These are phyloP conservation scores for Cryptophagus acutangulus DNA, from an alignment of 2,888 invertebrate species.

Conservation along the genomic window DNA sequence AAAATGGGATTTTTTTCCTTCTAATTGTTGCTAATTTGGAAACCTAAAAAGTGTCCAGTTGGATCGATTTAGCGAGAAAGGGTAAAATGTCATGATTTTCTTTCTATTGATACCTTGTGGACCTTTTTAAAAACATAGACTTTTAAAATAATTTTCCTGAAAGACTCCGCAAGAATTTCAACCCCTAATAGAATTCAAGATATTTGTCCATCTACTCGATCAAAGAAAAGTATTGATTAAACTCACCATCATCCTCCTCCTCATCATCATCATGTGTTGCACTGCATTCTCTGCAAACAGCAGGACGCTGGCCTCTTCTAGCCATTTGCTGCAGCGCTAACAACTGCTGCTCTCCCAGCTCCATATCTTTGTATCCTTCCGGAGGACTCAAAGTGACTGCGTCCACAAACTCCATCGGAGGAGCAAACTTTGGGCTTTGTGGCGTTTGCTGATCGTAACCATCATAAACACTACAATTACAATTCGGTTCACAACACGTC, in stretches of 20 bases:
- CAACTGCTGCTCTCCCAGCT: constrained; percentile 55
- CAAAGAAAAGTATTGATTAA: not conserved
- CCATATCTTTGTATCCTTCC: constrained; percentile 86
- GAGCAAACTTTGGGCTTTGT: constrained; percentile 59
- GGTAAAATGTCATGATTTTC: too few relatives aligned
- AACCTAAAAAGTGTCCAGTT: too few relatives aligned
- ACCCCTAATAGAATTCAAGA: constrained; percentile 5
- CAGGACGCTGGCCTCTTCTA: constrained; percentile 30
- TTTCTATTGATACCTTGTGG: too few relatives aligned
- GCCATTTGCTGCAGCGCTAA: constrained; percentile 57
- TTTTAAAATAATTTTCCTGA: too few relatives aligned
- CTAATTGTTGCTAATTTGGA: too few relatives aligned
- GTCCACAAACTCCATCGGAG: constrained; percentile 69
- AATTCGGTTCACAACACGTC: constrained; percentile 64
- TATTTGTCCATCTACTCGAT: constrained; percentile 7
- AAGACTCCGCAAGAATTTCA: constrained; percentile 3
- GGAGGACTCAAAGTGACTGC: constrained; percentile 85
- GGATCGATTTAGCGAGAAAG: too few relatives aligned
- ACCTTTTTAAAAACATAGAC: too few relatives aligned
- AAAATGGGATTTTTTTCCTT: too few relatives aligned
- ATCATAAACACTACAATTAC: constrained; percentile 47
- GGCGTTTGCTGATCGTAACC: constrained; percentile 37
- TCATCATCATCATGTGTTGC: constrained; percentile 42
- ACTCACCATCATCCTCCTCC: constrained; percentile 35
- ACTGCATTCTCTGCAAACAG: constrained; percentile 47